Evolutionary conservation across 2,113 vertebrate genomes (phyloP).

Genomic region (Sylvia atricapilla): DNA sequence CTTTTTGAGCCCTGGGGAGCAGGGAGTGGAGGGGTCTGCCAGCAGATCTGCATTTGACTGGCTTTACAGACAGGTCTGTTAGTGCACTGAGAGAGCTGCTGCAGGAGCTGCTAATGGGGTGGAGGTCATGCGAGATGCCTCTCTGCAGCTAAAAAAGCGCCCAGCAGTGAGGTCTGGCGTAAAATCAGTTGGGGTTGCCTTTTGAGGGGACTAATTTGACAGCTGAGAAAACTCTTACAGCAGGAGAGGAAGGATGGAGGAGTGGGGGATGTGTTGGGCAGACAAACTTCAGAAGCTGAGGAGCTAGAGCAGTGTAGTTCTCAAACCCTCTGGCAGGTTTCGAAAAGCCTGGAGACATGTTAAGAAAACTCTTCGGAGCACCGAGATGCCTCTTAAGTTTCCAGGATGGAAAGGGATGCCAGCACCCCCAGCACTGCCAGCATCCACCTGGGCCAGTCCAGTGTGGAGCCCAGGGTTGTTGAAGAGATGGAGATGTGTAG

Average conservation of each 20-base stretch:
- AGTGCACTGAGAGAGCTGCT: background rate
- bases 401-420: background rate
- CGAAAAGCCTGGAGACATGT: accelerated
- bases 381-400: background rate
- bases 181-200: background rate
- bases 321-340: background rate
- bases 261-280: background rate
- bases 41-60: background rate
- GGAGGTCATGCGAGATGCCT: background rate
- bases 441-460: accelerated
- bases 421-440: background rate
- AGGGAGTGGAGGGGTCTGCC: background rate
- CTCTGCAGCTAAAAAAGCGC: background rate
- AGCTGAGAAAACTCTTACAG: background rate
- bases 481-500: background rate
- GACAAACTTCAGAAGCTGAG: background rate
- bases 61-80: background rate
- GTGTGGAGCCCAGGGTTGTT: background rate
- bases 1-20: background rate
- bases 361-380: background rate
- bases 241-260: background rate
- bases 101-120: background rate
- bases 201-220: background rate
- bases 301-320: background rate
- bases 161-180: background rate